phyloP scores from a whole-genome alignment of 2,797 vertebrate species.

The Pterois miles region DNA sequence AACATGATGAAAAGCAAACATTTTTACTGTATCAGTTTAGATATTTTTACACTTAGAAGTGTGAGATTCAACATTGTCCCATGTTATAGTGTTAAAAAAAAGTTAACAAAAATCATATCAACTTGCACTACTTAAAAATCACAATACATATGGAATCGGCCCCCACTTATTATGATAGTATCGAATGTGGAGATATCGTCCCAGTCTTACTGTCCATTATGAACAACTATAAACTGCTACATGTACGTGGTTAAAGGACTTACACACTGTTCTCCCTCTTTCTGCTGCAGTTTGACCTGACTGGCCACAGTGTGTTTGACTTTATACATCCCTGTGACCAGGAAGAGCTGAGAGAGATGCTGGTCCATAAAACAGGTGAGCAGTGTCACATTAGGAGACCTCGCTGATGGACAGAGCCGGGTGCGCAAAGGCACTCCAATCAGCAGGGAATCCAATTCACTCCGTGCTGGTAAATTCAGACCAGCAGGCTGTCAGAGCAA shows the following conservation, averaged over 20 bases:
- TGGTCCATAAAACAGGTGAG: constrained; percentile 92
- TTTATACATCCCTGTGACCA: constrained; percentile 98
- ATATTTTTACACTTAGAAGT: too few species aligned
- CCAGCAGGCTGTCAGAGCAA: constrained; percentile 12
- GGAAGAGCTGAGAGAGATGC: constrained; percentile 97
- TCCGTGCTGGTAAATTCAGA: constrained; percentile 10
- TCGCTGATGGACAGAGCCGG: not conserved
- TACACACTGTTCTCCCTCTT: constrained; percentile 1
- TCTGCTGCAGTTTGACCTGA: constrained; percentile 92
- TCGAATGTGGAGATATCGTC: too few species aligned
- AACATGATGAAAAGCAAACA: too few species aligned
- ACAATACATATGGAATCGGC: too few species aligned
- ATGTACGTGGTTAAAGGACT: not conserved
- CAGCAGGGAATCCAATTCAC: not conserved
- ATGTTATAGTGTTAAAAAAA: too few species aligned
- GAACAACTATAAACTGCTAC: not conserved
- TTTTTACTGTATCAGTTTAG: too few species aligned
- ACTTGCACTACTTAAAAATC: too few species aligned
- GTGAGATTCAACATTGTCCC: too few species aligned
- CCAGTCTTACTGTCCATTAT: too few species aligned
- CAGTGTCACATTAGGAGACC: not conserved
- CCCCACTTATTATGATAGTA: too few species aligned
- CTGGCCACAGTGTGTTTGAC: constrained; percentile 97
- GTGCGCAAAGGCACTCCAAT: not conserved
- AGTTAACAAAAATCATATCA: too few species aligned